Evolutionary conservation across 2,888 invertebrate species (phyloP), one percentile per base, ranked within the genome.

Genomic region (Lasioglossum leucozonium): DNA sequence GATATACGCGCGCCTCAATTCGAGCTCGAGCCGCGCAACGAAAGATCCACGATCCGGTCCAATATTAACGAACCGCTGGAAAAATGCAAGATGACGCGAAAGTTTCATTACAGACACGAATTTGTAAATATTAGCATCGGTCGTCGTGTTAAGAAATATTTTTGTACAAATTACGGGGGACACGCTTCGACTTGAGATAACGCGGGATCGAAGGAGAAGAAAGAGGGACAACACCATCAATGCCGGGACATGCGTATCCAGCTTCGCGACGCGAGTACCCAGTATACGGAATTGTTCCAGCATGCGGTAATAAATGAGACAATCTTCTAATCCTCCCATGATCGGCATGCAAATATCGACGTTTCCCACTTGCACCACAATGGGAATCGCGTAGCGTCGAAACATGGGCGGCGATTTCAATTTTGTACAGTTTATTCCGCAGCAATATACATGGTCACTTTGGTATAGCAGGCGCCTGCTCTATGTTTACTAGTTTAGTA

Each of bases 311-410:
- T 51, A 79, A 86, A 80, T 79, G 67, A 71, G 30, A n/a, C 74
- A 82, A 69, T 55, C 58, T 82, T 78, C 79, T 71, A 82, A 89
- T 91, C 67, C 81, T 79, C 22, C 90, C 91, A 91, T 91, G 82
- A 55, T 72, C 47, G 76, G 73, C 85, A 87, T 3, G 34, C 4
- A 18, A n/a, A 0, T 89, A 91, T 90, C 89, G 86, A 87, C 86
- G 90, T 88, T 89, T 90, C 91, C 85, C 84, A 79, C 91, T 84
- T 78, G 5, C 94, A 94, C 93, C 94, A 94, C 93, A 84, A 93
- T 91, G 89, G 88, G 91, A 91, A 90, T 89, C 90, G 88, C 88
- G 90, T 81, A 22, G 26, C 88, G 91, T 91, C 87, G 85, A 82
- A 77, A 58, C 72, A 90, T 91, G 47, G 92, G 88, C 78, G 75